Evolutionary conservation across 1,140 invertebrate genomes (phyloP), one percentile per base, ranked within the genome.

Genomic region (Chionoecetes opilio): DNA sequence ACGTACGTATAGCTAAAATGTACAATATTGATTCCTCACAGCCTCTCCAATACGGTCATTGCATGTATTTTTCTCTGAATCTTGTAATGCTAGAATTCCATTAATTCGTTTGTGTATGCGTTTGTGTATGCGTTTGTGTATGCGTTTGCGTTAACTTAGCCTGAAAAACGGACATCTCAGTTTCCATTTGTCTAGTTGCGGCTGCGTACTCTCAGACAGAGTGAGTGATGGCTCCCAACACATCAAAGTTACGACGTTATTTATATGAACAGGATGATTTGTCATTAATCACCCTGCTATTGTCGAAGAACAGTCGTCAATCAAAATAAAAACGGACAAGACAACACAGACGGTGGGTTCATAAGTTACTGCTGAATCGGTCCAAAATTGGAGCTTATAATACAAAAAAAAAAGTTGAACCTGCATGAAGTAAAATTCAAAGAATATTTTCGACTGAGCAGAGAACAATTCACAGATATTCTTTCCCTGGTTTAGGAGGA

Each of bases 401-500:
- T 41, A 41, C 38, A 6, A 14, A 14, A 6, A 41, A 41, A 41
- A 41, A 6, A 41, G 14, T 14, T 41, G 38, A 41, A 14, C 38
- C 14, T 41, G 38, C 3, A 41, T 41, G 38, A 41, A 41, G 32
- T 6, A 21, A 29, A 84, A 21, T 29, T 84, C 32, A 84, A 84
- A 84, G 82, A 84, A 84, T 21, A 34, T 6, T 3, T 84, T 84
- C 82, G 82, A 6, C 8, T 84, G 82, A 84, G 32, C 82, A 84
- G 3, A n/a, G n/a, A n/a, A n/a, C n/a, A n/a, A 75, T 75, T 75
- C 63, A 75, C 63, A 75, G 63, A 84, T 84, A 21, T 6, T 84
- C 82, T 84, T 84, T 84, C 82, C 82, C 82, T 84, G 82, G 82
- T 84, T 84, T 29, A 34, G 82, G 82, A 84, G 82, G 82, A 84